A percentile compares a stretch with the other conserved stretches of the same genome.
These are phyloP conservation scores for Hirudinaria manillensis DNA, from an alignment of 2,888 invertebrate species.

Conservation along the genomic window DNA sequence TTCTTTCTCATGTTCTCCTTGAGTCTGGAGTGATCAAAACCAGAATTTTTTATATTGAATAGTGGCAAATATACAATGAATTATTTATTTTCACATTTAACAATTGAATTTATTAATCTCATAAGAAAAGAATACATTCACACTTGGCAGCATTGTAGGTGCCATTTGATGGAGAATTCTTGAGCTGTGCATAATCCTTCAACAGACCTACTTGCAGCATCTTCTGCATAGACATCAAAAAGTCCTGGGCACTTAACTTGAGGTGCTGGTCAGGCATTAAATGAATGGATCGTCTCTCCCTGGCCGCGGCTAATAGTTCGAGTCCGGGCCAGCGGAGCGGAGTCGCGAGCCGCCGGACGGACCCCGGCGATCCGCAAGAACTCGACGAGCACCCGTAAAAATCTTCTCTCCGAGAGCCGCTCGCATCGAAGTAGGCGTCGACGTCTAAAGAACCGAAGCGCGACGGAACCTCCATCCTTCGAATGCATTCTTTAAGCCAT, in stretches of 20 bases:
- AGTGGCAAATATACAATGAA: too few relatives aligned
- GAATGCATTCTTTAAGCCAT: conserved; percentile 1
- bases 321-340: not conserved
- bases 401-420: too few relatives aligned
- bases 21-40: conserved; percentile 42
- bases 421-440: not conserved
- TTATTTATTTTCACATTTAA: not conserved
- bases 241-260: conserved; percentile 65
- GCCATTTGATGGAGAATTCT: conserved; percentile 74
- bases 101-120: not conserved
- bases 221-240: conserved; percentile 67
- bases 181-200: conserved; percentile 81
- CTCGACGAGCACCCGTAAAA: too few relatives aligned
- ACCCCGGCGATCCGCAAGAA: not conserved
- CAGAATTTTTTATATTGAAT: not conserved
- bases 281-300: conserved; percentile 44
- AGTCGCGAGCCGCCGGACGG: not conserved
- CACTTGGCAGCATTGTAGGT: conserved; percentile 81
- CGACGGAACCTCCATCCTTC: not conserved
- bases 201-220: conserved; percentile 63
- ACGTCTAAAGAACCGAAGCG: not conserved
- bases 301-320: not conserved
- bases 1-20: conserved; percentile 54
- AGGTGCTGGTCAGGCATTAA: conserved; percentile 39
- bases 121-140: conserved; percentile 43